phyloP scores from a whole-genome alignment of 2,888 invertebrate species.

The Ellobium chinense region DNA sequence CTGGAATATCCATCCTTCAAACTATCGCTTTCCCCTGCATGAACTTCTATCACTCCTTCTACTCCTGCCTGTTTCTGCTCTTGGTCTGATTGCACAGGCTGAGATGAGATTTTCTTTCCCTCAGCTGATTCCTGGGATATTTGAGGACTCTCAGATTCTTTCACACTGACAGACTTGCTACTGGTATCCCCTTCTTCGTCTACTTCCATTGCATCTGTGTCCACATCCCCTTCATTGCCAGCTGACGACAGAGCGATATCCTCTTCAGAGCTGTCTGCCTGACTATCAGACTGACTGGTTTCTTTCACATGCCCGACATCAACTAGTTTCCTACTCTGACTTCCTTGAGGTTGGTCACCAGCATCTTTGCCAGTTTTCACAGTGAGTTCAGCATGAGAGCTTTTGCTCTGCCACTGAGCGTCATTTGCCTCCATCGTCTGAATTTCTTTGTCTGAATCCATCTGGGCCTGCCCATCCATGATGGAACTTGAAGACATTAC shows the following conservation, averaged over 20 bases:
- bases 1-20: background rate
- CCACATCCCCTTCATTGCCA: constrained; percentile 6
- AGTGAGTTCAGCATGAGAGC: no score
- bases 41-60: background rate
- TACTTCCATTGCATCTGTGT: constrained; percentile 13
- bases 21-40: background rate
- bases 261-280: background rate
- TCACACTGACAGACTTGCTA: background rate
- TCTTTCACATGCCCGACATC: background rate
- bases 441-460: no score
- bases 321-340: background rate
- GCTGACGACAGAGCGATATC: background rate
- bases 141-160: background rate
- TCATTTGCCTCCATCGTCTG: no score
- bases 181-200: background rate
- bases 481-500: no score
- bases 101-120: background rate
- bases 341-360: no score
- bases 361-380: background rate
- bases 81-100: background rate
- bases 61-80: background rate
- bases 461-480: no score
- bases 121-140: constrained; percentile 2
- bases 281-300: background rate
- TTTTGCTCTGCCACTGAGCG: no score